phyloP scores from a whole-genome alignment of 2,113 vertebrate genomes.

The Laticauda laticaudata region DNA sequence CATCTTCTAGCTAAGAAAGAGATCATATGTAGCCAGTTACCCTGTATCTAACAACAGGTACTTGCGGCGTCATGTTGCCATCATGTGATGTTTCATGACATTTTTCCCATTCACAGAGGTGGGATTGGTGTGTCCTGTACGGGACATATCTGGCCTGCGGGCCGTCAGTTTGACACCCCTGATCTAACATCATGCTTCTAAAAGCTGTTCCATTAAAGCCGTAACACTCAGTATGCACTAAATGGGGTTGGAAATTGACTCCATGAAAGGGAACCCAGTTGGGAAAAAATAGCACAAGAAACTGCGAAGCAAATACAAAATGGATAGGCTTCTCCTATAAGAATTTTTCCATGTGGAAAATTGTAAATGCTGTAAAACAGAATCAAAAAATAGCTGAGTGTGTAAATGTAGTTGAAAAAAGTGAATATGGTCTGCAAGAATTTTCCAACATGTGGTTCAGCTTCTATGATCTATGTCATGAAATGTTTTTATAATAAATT shows the following conservation, averaged over 20 bases:
- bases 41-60: neutral
- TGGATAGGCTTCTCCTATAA: neutral
- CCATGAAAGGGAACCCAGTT: neutral
- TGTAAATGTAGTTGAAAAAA: neutral
- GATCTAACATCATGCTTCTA: too few relatives aligned
- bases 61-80: too few relatives aligned
- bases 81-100: too few relatives aligned
- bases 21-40: neutral
- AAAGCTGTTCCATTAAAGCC: neutral
- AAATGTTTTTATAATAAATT: neutral
- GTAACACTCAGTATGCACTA: neutral
- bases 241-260: neutral
- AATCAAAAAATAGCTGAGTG: neutral
- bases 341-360: constrained; percentile 8
- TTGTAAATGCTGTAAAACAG: neutral
- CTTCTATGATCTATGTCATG: neutral
- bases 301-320: neutral
- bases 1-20: neutral
- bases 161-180: too few relatives aligned
- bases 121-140: too few relatives aligned
- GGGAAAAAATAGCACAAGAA: neutral
- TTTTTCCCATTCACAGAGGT: too few relatives aligned
- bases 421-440: neutral
- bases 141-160: too few relatives aligned
- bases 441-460: constrained; percentile 1